Conservation (phyloP, 2,797 vertebrate species). For the Acomys russatus region DNA sequence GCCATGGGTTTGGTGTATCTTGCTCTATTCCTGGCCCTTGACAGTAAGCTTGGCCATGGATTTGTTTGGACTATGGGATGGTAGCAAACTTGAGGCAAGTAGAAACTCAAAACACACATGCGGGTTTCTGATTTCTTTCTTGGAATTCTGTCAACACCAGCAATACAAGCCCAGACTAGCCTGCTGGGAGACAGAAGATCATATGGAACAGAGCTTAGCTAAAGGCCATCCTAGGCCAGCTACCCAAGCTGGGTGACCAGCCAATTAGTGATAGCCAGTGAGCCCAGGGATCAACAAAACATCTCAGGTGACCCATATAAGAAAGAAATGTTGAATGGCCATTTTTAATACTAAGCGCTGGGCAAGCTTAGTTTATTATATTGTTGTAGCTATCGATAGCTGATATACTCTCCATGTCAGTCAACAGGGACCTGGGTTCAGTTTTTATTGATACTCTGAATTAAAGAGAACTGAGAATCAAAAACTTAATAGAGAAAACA, state of each 20-base stretch:
- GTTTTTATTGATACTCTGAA: constrained; percentile 37
- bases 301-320: neutral
- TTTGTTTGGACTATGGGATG: constrained; percentile 37
- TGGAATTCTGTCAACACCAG: constrained; percentile 27
- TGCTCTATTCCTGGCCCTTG: constrained; percentile 10
- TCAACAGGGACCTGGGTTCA: neutral
- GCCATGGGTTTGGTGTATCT: neutral
- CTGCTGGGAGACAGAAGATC: constrained; percentile 25
- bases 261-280: neutral
- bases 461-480: constrained; percentile 11
- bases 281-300: constrained; percentile 10
- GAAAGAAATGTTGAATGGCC: constrained; percentile 31
- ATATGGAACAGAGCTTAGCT: constrained; percentile 14
- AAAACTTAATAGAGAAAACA: constrained; percentile 21
- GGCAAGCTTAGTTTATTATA: constrained; percentile 30
- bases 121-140: constrained; percentile 44
- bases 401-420: neutral
- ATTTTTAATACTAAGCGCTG: constrained; percentile 9
- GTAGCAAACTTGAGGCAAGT: constrained; percentile 49
- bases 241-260: constrained; percentile 7
- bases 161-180: constrained; percentile 57
- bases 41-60: neutral
- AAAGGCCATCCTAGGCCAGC: constrained; percentile 28
- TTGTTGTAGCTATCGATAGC: neutral
- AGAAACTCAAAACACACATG: constrained; percentile 64